Evolutionary conservation across 2,888 invertebrate species (phyloP).

Genomic region (Lagria hirta): DNA sequence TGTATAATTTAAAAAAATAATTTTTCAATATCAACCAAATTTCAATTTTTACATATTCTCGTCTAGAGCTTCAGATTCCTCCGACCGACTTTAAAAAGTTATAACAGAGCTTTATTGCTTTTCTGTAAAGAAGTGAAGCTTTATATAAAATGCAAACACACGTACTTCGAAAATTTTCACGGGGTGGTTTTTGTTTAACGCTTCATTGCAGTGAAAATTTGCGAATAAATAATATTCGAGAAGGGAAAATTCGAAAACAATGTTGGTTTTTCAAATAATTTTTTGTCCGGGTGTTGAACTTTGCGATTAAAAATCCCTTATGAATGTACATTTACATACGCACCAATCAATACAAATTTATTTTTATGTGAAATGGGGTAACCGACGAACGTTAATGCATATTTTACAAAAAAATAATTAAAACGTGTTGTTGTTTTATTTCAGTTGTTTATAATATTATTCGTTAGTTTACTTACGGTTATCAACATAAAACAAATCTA

Average conservation of each 20-base stretch:
- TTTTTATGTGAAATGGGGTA: too few relatives aligned
- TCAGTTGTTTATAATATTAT: too few relatives aligned
- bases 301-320: too few relatives aligned
- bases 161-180: constrained; percentile 36
- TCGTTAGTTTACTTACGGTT: too few relatives aligned
- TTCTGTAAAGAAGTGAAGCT: constrained; percentile 39
- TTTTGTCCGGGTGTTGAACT: constrained; percentile 5
- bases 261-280: constrained; percentile 9
- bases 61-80: constrained; percentile 35
- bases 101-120: constrained; percentile 44
- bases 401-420: too few relatives aligned
- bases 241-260: constrained; percentile 17
- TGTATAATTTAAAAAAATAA: constrained; percentile 44
- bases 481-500: too few relatives aligned
- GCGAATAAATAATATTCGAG: constrained; percentile 12
- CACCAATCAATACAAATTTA: too few relatives aligned
- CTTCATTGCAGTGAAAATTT: constrained; percentile 14
- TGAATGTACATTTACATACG: too few relatives aligned
- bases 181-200: constrained; percentile 26
- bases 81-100: constrained; percentile 38
- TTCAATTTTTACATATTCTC: constrained; percentile 36
- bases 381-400: too few relatives aligned
- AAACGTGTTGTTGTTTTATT: too few relatives aligned
- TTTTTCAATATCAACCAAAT: constrained; percentile 39
- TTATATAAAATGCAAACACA: constrained; percentile 45